Evolutionary conservation across 2,888 invertebrate genomes (phyloP).

Genomic region (Drosophila incognita): DNA sequence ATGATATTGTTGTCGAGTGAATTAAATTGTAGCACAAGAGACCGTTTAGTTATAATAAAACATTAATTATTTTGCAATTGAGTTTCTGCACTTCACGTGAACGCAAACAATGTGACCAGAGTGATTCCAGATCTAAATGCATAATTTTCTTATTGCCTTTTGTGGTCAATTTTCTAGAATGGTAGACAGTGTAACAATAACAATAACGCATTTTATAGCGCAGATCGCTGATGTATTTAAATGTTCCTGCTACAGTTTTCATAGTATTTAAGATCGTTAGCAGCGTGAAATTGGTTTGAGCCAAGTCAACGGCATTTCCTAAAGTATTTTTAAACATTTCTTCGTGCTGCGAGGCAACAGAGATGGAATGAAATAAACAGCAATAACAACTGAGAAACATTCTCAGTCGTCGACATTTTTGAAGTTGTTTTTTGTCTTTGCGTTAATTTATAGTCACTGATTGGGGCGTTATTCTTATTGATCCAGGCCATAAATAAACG

Average conservation of each 20-base stretch:
- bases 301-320: conserved; percentile 49
- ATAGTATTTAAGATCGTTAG: conserved; percentile 11
- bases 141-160: not conserved
- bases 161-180: not conserved
- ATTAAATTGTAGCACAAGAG: conserved; percentile 14
- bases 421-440: conserved; percentile 78
- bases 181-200: conserved; percentile 6
- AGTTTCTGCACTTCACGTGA: conserved; percentile 42
- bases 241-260: conserved; percentile 35
- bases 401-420: conserved; percentile 71
- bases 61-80: conserved; percentile 27
- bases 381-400: conserved; percentile 54
- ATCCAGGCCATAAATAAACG: conserved; percentile 81
- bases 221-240: conserved; percentile 12
- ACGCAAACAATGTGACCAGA: conserved; percentile 35
- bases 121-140: not conserved
- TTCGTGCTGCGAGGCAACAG: conserved; percentile 14
- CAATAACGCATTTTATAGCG: conserved; percentile 21
- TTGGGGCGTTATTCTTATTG: conserved; percentile 82
- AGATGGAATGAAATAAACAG: conserved; percentile 29
- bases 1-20: conserved; percentile 22
- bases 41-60: conserved; percentile 12
- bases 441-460: conserved; percentile 82
- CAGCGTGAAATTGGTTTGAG: conserved; percentile 21
- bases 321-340: conserved; percentile 47